Conservation (phyloP, 2,888 invertebrate genomes). For the Eilema sororculum region DNA sequence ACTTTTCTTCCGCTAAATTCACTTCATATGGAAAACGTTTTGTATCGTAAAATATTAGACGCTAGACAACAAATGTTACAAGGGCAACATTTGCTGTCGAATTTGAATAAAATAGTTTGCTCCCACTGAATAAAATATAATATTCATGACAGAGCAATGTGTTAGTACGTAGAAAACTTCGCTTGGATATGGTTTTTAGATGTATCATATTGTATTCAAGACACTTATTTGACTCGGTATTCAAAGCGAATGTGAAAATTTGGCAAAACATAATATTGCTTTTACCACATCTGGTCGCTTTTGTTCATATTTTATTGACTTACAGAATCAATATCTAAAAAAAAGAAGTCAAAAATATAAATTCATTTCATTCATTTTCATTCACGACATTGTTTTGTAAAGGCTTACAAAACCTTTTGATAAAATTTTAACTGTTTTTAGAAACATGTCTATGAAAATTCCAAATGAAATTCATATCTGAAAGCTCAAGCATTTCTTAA, state of each 20-base stretch:
- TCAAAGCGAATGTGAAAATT: slow-evolving; percentile 3
- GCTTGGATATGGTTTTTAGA: slow-evolving; percentile 12
- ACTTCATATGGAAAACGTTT: slow-evolving; percentile 7
- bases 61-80: slow-evolving; percentile 7
- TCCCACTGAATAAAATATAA: slow-evolving; percentile 13
- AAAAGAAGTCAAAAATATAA: background rate
- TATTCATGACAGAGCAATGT: slow-evolving; percentile 20
- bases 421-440: background rate
- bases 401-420: background rate
- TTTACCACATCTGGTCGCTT: background rate
- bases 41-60: slow-evolving; percentile 12
- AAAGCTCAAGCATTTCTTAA: background rate
- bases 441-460: background rate
- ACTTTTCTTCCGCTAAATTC: background rate
- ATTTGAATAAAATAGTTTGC: slow-evolving; percentile 23
- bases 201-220: slow-evolving; percentile 17
- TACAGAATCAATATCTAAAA: background rate
- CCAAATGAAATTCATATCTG: too few relatives aligned
- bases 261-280: background rate
- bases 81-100: slow-evolving; percentile 1
- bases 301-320: background rate
- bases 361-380: too few relatives aligned
- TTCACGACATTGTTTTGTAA: background rate
- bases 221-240: background rate
- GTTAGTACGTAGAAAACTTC: slow-evolving; percentile 10